These are phyloP conservation scores for Agrotis clavis DNA, from an alignment of 2,888 invertebrate genomes.

Conservation along the genomic window DNA sequence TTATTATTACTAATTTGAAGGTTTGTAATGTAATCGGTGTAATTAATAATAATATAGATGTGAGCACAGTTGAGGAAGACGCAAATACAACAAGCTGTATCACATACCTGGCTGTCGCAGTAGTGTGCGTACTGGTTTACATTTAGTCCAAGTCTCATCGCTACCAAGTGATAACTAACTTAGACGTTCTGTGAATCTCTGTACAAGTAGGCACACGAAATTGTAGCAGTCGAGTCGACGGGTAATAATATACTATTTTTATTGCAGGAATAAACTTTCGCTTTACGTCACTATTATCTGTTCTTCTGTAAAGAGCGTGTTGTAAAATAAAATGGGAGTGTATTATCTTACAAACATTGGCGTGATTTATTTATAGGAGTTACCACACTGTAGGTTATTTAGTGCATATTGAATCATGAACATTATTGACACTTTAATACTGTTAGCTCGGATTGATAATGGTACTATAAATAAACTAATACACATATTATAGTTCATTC, in stretches of 20 bases:
- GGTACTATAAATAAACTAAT: conserved; percentile 52
- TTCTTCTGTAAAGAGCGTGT: conserved; percentile 25
- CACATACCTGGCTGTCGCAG: conserved; percentile 80
- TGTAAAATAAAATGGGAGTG: conserved; percentile 35
- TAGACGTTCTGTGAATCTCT: conserved; percentile 18
- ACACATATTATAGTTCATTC: conserved; percentile 52
- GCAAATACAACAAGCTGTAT: conserved; percentile 90
- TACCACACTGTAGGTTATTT: conserved; percentile 30
- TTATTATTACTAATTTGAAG: conserved; percentile 76
- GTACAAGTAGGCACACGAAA: conserved; percentile 31
- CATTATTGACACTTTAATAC: conserved; percentile 26
- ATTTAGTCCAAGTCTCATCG: conserved; percentile 84
- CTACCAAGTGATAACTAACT: conserved; percentile 37
- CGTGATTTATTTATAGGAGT: conserved; percentile 34
- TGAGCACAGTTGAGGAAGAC: conserved; percentile 85
- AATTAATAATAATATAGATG: conserved; percentile 73
- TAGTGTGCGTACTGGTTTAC: conserved; percentile 87
- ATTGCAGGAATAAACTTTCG: conserved; percentile 49
- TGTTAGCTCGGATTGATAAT: conserved; percentile 48
- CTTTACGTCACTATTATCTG: conserved; percentile 25
- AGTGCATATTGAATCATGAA: conserved; percentile 23
- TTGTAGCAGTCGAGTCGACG: conserved; percentile 26
- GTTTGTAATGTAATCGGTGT: conserved; percentile 75
- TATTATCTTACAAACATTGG: conserved; percentile 37
- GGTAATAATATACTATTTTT: conserved; percentile 44